Conservation (phyloP, 2,797 vertebrate genomes). For the Sylvia borin region DNA sequence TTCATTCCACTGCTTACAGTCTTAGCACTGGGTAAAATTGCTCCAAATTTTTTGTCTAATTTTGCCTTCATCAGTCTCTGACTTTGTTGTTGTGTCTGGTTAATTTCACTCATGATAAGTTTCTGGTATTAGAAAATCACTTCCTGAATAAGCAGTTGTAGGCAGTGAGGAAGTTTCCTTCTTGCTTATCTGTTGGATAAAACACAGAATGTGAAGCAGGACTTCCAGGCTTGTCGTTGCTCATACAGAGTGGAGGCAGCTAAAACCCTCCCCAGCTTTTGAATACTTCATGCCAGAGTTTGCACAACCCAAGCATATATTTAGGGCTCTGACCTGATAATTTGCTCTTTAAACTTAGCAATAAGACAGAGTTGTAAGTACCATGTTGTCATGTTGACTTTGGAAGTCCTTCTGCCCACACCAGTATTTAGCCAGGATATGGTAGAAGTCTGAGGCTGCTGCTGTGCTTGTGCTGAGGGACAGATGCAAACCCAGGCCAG, state of each 20-base stretch:
- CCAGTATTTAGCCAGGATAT: background rate
- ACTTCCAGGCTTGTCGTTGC: background rate
- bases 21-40: background rate
- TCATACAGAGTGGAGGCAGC: accelerated
- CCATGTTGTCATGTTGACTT: background rate
- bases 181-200: background rate
- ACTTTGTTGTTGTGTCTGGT: background rate
- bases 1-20: background rate
- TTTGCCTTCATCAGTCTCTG: background rate
- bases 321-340: background rate
- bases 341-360: background rate
- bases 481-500: background rate
- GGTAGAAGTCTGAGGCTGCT: accelerated
- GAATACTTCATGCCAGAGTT: background rate
- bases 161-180: background rate
- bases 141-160: background rate
- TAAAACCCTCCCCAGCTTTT: background rate
- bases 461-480: background rate
- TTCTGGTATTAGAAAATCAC: background rate
- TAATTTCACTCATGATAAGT: background rate
- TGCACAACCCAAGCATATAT: background rate
- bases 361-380: background rate
- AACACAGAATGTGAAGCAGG: background rate
- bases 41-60: background rate
- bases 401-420: background rate